phyloP scores from a whole-genome alignment of 2,797 vertebrate genomes.

The Cryptoblepharus egeriae region DNA sequence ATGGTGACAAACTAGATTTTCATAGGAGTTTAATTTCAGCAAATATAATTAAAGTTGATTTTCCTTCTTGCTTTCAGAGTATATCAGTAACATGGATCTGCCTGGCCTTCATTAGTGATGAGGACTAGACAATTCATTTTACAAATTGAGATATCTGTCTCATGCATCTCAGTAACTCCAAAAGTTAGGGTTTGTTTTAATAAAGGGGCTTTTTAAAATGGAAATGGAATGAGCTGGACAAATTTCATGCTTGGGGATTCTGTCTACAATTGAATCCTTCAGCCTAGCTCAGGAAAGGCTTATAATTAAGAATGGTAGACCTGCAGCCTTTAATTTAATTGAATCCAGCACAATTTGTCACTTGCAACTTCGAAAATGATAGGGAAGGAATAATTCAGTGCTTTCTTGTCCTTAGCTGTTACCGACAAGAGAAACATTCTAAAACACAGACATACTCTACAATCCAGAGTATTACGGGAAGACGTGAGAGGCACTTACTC shows the following conservation, averaged over 20 bases:
- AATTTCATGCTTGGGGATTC: neutral
- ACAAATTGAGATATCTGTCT: neutral
- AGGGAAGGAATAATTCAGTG: neutral
- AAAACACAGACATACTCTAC: neutral
- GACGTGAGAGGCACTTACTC: no score
- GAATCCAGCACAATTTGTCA: constrained; percentile 12
- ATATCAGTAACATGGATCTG: neutral
- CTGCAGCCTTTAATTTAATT: constrained; percentile 8
- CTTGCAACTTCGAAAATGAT: constrained; percentile 3
- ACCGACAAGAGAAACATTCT: constrained; percentile 3
- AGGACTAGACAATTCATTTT: neutral
- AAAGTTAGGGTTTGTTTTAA: neutral
- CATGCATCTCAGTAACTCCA: no score
- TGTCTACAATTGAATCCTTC: neutral
- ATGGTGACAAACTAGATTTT: neutral
- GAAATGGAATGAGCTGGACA: neutral
- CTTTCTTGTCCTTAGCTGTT: neutral
- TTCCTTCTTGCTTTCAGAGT: neutral
- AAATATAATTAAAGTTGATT: neutral
- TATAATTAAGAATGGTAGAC: constrained; percentile 10
- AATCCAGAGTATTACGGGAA: no score
- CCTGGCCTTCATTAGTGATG: neutral
- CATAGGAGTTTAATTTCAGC: neutral
- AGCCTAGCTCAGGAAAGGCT: neutral
- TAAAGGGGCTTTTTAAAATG: no score